Conservation (phyloP, 2,888 invertebrate genomes). For the Sarcophaga carnaria region DNA sequence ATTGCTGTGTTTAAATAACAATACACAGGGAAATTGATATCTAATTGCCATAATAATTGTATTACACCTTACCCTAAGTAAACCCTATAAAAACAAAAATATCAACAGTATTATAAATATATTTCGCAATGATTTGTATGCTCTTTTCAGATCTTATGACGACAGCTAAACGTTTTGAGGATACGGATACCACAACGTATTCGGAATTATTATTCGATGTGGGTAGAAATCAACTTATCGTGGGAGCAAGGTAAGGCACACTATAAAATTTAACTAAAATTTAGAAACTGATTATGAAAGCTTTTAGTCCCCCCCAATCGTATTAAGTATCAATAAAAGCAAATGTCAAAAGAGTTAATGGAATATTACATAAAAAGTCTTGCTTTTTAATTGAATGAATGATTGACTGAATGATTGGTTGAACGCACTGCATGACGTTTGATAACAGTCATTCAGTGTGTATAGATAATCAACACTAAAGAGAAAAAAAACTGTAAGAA, state of each 20-base stretch:
- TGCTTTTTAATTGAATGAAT: constrained; percentile 26
- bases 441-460: constrained; percentile 20
- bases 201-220: constrained; percentile 94
- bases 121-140: constrained; percentile 68
- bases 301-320: no score
- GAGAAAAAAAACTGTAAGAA: constrained; percentile 29
- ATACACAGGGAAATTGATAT: no score
- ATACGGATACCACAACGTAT: constrained; percentile 89
- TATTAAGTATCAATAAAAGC: constrained; percentile 23
- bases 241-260: constrained; percentile 91
- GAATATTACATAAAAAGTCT: constrained; percentile 28
- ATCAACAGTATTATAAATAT: background rate
- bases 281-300: background rate
- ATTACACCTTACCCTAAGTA: no score
- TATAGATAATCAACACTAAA: constrained; percentile 38
- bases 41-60: no score
- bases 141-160: constrained; percentile 87
- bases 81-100: background rate
- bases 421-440: constrained; percentile 29
- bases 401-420: constrained; percentile 17
- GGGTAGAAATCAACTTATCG: constrained; percentile 92
- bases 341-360: constrained; percentile 28
- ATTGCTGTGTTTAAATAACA: no score
- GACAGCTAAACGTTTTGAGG: constrained; percentile 87
- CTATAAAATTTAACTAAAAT: background rate